Conservation (phyloP, 1,140 invertebrate species). For the Drosophila nigromelanica region DNA sequence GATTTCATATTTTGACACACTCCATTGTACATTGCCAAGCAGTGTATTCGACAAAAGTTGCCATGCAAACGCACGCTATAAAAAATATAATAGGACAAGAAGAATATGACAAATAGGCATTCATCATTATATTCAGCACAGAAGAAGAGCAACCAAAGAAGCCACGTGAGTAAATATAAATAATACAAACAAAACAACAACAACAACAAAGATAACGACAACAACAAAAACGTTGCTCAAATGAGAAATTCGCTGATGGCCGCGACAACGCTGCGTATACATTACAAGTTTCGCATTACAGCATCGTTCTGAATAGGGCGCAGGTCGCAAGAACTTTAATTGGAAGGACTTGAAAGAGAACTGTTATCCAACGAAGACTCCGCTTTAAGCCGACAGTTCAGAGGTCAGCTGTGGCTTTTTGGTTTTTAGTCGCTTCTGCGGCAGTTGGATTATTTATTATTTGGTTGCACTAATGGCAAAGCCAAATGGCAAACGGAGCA, state of each 20-base stretch:
- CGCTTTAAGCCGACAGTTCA: slow-evolving; percentile 13
- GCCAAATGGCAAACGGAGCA: slow-evolving; percentile 21
- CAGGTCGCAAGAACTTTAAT: slow-evolving; percentile 59
- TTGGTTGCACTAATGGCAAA: slow-evolving; percentile 54
- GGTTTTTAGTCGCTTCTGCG: slow-evolving; percentile 42
- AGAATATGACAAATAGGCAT: slow-evolving; percentile 18
- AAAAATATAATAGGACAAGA: slow-evolving; percentile 7
- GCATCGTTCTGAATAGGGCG: neutral
- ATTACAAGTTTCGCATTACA: slow-evolving; percentile 70
- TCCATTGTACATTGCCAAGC: slow-evolving; percentile 47
- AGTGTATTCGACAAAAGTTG: slow-evolving; percentile 67
- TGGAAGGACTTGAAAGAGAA: slow-evolving; percentile 68
- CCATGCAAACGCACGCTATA: slow-evolving; percentile 68
- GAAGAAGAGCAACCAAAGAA: neutral
- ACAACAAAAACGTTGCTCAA: slow-evolving; percentile 20
- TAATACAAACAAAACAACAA: slow-evolving; percentile 2
- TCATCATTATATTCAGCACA: slow-evolving; percentile 25
- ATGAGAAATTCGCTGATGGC: slow-evolving; percentile 9
- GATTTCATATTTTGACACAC: slow-evolving; percentile 60
- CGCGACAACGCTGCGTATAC: slow-evolving; percentile 57
- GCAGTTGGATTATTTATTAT: slow-evolving; percentile 67
- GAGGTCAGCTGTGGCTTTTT: slow-evolving; percentile 43
- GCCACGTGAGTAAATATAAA: slow-evolving; percentile 23
- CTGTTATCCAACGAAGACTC: slow-evolving; percentile 21
- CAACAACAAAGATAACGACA: slow-evolving; percentile 45